Evolutionary conservation across 2,113 vertebrate species (phyloP).

Genomic region (Nematolebias whitei): DNA sequence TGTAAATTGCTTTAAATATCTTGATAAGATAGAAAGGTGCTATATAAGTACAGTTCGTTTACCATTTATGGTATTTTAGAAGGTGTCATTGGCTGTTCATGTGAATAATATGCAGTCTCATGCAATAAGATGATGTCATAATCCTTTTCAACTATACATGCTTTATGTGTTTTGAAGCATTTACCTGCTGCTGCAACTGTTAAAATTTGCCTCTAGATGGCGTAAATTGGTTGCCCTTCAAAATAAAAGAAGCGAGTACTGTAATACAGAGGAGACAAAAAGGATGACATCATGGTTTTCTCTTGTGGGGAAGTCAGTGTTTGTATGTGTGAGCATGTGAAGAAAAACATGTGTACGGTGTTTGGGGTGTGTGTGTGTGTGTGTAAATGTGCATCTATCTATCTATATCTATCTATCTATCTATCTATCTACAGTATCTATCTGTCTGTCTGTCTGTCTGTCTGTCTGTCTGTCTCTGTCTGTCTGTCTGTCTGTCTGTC

Average conservation of each 20-base stretch:
- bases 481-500: no score
- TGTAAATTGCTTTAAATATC: no score
- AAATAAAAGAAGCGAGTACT: slow-evolving; percentile 37
- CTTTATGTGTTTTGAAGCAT: slow-evolving; percentile 8
- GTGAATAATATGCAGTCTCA: background rate
- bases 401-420: no score
- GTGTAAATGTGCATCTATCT: no score
- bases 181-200: slow-evolving; percentile 18
- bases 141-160: slow-evolving; percentile 17
- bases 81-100: background rate
- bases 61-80: background rate
- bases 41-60: no score
- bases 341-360: no score
- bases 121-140: slow-evolving; percentile 13
- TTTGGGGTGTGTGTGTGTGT: no score
- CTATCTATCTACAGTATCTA: no score
- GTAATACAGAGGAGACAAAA: slow-evolving; percentile 64
- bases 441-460: no score
- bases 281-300: slow-evolving; percentile 78
- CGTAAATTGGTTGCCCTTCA: slow-evolving; percentile 58
- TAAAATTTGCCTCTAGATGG: slow-evolving; percentile 66
- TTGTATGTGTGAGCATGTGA: slow-evolving; percentile 26
- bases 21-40: no score
- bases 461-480: no score
- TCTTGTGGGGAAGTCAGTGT: slow-evolving; percentile 61